Conservation (phyloP, 2,113 vertebrate species). For the Peucedramus taeniatus region DNA sequence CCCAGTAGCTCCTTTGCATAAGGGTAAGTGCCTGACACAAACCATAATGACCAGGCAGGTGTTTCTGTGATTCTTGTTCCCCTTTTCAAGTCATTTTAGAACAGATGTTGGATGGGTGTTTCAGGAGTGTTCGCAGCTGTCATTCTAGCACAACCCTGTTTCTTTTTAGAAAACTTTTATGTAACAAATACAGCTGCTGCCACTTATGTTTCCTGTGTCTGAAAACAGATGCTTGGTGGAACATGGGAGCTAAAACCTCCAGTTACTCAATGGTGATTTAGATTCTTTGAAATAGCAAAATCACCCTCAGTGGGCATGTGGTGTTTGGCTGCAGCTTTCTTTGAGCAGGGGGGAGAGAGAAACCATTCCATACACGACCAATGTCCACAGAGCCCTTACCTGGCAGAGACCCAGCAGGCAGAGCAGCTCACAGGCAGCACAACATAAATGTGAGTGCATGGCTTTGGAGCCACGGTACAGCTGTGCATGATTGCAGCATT, state of each 20-base stretch:
- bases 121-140: not conserved
- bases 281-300: accelerated
- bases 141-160: not conserved
- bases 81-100: not conserved
- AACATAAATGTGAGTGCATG: accelerated
- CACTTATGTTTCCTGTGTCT: not conserved
- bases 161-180: not conserved
- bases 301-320: accelerated
- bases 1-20: not conserved
- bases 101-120: not conserved
- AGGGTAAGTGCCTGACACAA: not conserved
- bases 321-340: not conserved
- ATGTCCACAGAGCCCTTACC: not conserved
- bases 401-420: not conserved
- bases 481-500: not conserved
- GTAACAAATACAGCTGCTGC: not conserved
- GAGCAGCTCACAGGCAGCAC: not conserved
- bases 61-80: not conserved
- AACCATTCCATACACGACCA: not conserved
- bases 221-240: not conserved
- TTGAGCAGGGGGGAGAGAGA: not conserved
- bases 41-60: not conserved
- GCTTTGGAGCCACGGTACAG: not conserved
- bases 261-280: not conserved
- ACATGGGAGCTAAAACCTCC: not conserved